phyloP scores from a whole-genome alignment of 2,888 invertebrate genomes.

The Athalia rosae region DNA sequence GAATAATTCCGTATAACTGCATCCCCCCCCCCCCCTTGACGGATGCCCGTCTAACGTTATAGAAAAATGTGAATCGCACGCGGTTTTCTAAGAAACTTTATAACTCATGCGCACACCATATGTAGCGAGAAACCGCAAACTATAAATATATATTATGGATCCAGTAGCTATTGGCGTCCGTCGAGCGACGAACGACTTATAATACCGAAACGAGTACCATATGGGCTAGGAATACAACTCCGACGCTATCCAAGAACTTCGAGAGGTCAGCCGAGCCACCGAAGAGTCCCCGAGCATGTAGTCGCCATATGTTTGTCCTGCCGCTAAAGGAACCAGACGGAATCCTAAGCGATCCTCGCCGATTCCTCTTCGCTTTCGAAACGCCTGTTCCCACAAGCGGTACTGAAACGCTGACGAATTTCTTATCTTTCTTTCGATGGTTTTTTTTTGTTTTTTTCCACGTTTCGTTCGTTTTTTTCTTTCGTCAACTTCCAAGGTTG shows the following conservation, averaged over 20 bases:
- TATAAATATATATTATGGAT: slow-evolving; percentile 40
- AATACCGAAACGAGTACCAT: slow-evolving; percentile 42
- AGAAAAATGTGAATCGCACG: slow-evolving; percentile 4
- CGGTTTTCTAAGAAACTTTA: slow-evolving; percentile 13
- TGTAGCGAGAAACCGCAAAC: slow-evolving; percentile 41
- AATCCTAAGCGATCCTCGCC: neutral
- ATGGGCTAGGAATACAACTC: slow-evolving; percentile 31
- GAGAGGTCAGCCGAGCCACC: slow-evolving; percentile 26
- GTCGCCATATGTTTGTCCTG: slow-evolving; percentile 40
- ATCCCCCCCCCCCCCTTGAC: too few relatives aligned
- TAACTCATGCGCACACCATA: slow-evolving; percentile 11
- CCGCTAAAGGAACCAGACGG: slow-evolving; percentile 2
- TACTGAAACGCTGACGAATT: neutral
- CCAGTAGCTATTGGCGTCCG: slow-evolving; percentile 17
- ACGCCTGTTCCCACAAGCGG: neutral
- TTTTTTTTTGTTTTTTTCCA: neutral
- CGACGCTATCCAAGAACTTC: neutral
- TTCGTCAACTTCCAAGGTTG: neutral
- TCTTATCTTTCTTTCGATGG: neutral
- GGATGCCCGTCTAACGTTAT: neutral
- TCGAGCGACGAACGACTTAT: slow-evolving; percentile 13
- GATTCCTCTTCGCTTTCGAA: slow-evolving; percentile 14
- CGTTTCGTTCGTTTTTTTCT: too few relatives aligned
- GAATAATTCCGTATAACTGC: too few relatives aligned
- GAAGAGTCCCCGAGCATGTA: slow-evolving; percentile 9